phyloP scores from a whole-genome alignment of 2,888 invertebrate genomes.

The Agrotis puta region DNA sequence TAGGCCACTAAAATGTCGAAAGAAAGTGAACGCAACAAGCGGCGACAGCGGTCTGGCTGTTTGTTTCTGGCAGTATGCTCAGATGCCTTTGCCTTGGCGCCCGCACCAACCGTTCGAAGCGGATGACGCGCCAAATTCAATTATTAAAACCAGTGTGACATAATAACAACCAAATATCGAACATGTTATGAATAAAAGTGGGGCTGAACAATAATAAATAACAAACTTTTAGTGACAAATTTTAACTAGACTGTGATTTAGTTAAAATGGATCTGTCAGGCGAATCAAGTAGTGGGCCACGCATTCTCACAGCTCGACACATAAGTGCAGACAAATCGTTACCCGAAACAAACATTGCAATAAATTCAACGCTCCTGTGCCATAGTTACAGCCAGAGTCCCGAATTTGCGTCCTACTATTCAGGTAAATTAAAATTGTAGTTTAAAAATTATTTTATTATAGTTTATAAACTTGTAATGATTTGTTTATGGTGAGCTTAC shows the following conservation, averaged over 20 bases:
- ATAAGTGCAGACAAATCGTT: constrained; percentile 78
- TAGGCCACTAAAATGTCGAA: constrained; percentile 83
- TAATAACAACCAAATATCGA: constrained; percentile 12
- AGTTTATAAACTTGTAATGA: neutral
- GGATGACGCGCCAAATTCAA: constrained; percentile 66
- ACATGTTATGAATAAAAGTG: constrained; percentile 58
- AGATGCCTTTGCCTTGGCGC: constrained; percentile 69
- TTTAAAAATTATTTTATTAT: neutral
- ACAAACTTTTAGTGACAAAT: constrained; percentile 36
- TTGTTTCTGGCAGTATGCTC: constrained; percentile 72
- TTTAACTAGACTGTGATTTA: constrained; percentile 33
- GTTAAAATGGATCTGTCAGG: constrained; percentile 80
- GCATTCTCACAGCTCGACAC: constrained; percentile 78
- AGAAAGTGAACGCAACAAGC: constrained; percentile 87
- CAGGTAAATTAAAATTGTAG: constrained; percentile 75
- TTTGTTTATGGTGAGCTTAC: neutral
- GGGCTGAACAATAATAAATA: constrained; percentile 21
- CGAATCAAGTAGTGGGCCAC: constrained; percentile 75
- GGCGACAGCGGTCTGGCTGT: constrained; percentile 59
- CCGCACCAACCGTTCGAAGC: constrained; percentile 59
- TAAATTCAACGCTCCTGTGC: constrained; percentile 84
- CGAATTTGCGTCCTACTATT: constrained; percentile 81
- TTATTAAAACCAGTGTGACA: constrained; percentile 45
- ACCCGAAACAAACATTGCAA: constrained; percentile 75
- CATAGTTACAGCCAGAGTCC: constrained; percentile 82